phyloP scores from a whole-genome alignment of 2,888 invertebrate species.

The Mythimna lalbum region DNA sequence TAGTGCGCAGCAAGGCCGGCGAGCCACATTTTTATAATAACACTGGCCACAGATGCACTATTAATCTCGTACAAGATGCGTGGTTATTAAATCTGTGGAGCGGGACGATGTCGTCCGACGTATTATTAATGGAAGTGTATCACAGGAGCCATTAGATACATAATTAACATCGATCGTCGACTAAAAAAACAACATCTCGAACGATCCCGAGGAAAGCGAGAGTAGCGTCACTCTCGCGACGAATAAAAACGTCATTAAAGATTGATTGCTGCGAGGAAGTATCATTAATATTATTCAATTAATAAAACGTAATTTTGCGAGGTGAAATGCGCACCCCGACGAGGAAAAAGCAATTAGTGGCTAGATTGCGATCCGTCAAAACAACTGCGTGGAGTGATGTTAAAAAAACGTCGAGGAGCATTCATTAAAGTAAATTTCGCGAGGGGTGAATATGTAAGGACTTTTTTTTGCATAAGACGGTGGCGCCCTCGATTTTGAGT shows the following conservation, averaged over 20 bases:
- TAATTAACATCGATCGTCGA: conserved; percentile 88
- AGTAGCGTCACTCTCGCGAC: conserved; percentile 83
- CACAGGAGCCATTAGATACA: conserved; percentile 90
- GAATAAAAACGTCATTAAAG: conserved; percentile 90
- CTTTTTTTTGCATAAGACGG: conserved; percentile 90
- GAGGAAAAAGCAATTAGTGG: conserved; percentile 91
- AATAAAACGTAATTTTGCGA: conserved; percentile 90
- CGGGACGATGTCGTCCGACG: conserved; percentile 84
- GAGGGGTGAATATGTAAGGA: conserved; percentile 90
- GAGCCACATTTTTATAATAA: conserved; percentile 83
- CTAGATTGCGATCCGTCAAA: conserved; percentile 91
- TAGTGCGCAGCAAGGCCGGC: conserved; percentile 39
- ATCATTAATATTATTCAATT: conserved; percentile 91
- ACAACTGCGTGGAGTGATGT: conserved; percentile 87
- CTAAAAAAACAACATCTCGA: conserved; percentile 80
- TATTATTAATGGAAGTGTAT: conserved; percentile 90
- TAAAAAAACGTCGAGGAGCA: conserved; percentile 86
- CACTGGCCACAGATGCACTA: conserved; percentile 85
- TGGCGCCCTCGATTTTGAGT: conserved; percentile 85
- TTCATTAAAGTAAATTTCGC: conserved; percentile 90
- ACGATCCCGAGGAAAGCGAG: conserved; percentile 75
- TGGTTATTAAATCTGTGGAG: conserved; percentile 88
- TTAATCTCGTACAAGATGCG: conserved; percentile 84
- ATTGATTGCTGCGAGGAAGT: conserved; percentile 88
- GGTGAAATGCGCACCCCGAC: conserved; percentile 86